Evolutionary conservation across 1,140 invertebrate genomes (phyloP).

Genomic region (Drosophila asahinai): DNA sequence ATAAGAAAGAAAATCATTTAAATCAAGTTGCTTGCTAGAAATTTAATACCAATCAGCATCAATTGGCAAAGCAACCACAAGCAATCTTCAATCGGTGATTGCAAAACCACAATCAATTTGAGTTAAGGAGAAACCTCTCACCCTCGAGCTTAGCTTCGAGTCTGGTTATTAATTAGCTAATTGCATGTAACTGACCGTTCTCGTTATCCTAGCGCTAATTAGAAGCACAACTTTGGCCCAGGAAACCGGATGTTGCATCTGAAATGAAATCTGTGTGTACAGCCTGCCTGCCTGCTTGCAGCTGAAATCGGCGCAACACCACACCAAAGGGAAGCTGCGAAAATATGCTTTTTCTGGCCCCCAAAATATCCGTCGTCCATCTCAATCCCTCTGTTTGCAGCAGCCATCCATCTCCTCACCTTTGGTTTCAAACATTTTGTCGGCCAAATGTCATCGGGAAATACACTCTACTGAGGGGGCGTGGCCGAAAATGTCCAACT

Average conservation of each 20-base stretch:
- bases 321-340: not conserved
- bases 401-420: constrained; percentile 5
- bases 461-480: constrained; percentile 16
- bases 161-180: constrained; percentile 43
- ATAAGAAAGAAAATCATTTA: not conserved
- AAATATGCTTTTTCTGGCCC: constrained; percentile 1
- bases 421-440: constrained; percentile 44
- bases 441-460: constrained; percentile 57
- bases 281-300: constrained; percentile 5
- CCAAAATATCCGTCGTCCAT: not conserved
- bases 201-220: constrained; percentile 32
- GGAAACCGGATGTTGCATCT: constrained; percentile 21
- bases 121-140: not conserved
- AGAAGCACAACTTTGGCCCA: constrained; percentile 3
- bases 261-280: not conserved
- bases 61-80: constrained; percentile 9
- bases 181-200: constrained; percentile 39
- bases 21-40: not conserved
- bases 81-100: constrained; percentile 14
- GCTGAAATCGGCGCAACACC: not conserved
- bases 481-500: constrained; percentile 41
- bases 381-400: constrained; percentile 13
- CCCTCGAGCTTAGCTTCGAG: not conserved
- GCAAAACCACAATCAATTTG: constrained; percentile 29
- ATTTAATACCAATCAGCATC: not conserved